Conservation (phyloP, 2,888 invertebrate genomes). For the Synanthedon tipuliformis region DNA sequence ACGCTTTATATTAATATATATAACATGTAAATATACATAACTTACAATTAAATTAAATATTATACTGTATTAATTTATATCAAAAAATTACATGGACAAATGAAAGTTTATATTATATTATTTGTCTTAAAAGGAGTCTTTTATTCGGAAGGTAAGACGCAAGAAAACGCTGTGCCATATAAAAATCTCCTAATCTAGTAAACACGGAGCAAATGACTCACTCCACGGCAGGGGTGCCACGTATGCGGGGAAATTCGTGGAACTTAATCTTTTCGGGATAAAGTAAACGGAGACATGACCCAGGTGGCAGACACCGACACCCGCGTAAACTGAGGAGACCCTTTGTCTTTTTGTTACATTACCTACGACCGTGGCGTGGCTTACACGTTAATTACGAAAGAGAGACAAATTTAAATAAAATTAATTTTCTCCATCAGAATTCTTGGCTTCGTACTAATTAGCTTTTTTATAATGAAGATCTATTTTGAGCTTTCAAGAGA, state of each 20-base stretch:
- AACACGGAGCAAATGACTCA: slow-evolving; percentile 68
- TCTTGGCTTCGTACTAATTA: neutral
- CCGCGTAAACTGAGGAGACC: slow-evolving; percentile 47
- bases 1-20: too few relatives aligned
- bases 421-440: slow-evolving; percentile 14
- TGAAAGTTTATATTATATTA: too few relatives aligned
- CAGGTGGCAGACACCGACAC: slow-evolving; percentile 53
- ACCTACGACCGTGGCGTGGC: slow-evolving; percentile 25
- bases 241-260: slow-evolving; percentile 50
- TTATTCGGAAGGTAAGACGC: slow-evolving; percentile 18
- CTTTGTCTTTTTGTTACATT: slow-evolving; percentile 50
- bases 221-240: slow-evolving; percentile 55
- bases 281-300: slow-evolving; percentile 68
- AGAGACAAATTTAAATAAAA: slow-evolving; percentile 30
- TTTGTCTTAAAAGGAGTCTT: too few relatives aligned
- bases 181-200: slow-evolving; percentile 68
- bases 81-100: too few relatives aligned
- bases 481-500: too few relatives aligned
- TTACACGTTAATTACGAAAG: slow-evolving; percentile 47
- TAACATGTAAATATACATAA: too few relatives aligned
- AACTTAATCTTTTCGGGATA: slow-evolving; percentile 68
- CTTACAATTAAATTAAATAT: too few relatives aligned
- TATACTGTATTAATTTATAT: too few relatives aligned
- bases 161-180: slow-evolving; percentile 53
- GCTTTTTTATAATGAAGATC: neutral